Percentiles rank a stretch among this genome's conserved stretches.
Evolutionary conservation across 2,113 vertebrate genomes (phyloP).

Genomic region (Psettodes erumei): DNA sequence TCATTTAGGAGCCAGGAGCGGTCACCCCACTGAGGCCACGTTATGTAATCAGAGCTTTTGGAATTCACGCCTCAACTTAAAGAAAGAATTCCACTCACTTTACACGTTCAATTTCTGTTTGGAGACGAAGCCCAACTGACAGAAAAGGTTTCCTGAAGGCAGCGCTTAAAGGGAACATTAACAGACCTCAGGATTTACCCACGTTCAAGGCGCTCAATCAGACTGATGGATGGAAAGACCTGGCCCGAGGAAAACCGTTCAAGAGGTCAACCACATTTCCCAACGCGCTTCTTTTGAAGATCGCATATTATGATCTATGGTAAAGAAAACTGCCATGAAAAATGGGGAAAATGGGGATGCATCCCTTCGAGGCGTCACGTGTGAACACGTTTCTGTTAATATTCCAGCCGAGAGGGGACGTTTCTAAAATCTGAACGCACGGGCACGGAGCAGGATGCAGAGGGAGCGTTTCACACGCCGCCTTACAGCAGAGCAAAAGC

Average conservation of each 20-base stretch:
- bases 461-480: conserved; percentile 8
- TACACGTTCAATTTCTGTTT: background rate
- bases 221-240: background rate
- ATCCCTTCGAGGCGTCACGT: no score
- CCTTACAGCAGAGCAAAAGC: background rate
- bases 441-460: background rate
- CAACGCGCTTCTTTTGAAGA: background rate
- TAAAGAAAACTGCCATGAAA: background rate
- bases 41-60: conserved; percentile 19
- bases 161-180: background rate
- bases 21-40: background rate
- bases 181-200: background rate
- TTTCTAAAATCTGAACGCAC: background rate
- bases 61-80: background rate
- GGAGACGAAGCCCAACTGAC: no score
- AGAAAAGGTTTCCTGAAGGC: background rate
- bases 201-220: background rate
- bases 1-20: conserved; percentile 15
- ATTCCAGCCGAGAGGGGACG: no score
- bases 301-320: background rate
- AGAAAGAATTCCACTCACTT: background rate
- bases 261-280: background rate
- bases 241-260: background rate
- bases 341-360: no score
- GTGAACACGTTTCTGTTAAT: no score